These are phyloP conservation scores for Caenorhabditis angaria DNA, from an alignment of 2,888 invertebrate species.

Conservation along the genomic window DNA sequence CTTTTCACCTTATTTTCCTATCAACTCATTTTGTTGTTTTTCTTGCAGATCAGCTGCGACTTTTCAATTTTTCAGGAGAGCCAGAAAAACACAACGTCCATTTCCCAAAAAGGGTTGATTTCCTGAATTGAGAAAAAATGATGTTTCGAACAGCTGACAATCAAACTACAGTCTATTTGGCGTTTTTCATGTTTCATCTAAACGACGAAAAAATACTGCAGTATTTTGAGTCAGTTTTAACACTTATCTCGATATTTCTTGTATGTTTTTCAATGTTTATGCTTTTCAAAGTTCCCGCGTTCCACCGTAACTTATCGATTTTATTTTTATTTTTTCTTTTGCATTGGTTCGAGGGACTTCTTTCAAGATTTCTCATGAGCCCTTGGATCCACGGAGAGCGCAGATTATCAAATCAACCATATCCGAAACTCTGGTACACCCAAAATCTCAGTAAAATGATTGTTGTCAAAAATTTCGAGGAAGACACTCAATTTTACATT, in stretches of 20 bases:
- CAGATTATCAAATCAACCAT: neutral
- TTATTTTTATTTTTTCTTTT: conserved; percentile 10
- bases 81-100: too few relatives aligned
- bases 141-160: neutral
- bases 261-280: conserved; percentile 8
- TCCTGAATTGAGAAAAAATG: too few relatives aligned
- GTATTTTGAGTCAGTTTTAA: neutral
- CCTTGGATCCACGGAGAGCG: conserved; percentile 12
- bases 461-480: conserved; percentile 1
- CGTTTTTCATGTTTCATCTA: neutral
- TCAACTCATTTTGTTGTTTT: too few relatives aligned
- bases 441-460: conserved; percentile 12
- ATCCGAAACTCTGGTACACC: conserved; percentile 14
- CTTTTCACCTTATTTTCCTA: too few relatives aligned
- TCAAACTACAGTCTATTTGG: neutral
- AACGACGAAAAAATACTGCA: neutral
- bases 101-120: too few relatives aligned
- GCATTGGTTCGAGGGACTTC: conserved; percentile 15
- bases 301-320: conserved; percentile 20
- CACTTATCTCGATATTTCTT: conserved; percentile 6
- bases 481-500: conserved; percentile 8
- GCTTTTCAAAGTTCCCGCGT: conserved; percentile 9
- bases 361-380: conserved; percentile 11
- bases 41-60: too few relatives aligned
- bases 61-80: too few relatives aligned